These are phyloP conservation scores for Hippasteria phrygiana DNA, from an alignment of 53 echinoderm and acorn worm species.

Conservation along the genomic window DNA sequence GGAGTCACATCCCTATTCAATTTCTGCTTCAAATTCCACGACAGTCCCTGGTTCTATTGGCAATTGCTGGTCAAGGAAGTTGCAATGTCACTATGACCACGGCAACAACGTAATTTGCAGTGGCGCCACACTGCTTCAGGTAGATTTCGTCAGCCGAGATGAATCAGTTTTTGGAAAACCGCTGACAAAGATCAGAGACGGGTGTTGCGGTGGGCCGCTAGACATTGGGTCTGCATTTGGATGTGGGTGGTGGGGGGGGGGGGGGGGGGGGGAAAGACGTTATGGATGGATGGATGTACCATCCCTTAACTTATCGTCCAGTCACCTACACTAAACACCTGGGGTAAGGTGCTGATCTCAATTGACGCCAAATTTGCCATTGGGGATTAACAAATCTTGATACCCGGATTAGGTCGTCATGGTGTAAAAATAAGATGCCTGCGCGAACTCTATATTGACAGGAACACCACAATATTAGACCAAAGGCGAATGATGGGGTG, in stretches of 20 bases:
- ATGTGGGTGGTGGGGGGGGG: not conserved
- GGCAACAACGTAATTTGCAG: not conserved
- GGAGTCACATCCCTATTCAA: no score
- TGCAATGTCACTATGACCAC: not conserved
- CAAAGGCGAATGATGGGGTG: no score
- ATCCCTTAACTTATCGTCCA: not conserved
- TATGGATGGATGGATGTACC: not conserved
- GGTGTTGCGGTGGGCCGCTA: constrained; percentile 3
- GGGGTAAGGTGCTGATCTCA: constrained; percentile 2
- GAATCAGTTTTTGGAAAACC: not conserved
- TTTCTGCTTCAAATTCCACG: no score
- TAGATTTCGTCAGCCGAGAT: not conserved
- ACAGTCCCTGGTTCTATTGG: not conserved
- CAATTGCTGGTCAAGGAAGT: not conserved
- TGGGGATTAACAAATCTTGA: no score
- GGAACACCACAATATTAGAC: no score
- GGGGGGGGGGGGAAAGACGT: not conserved
- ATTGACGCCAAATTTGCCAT: no score
- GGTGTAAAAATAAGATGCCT: no score
- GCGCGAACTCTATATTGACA: no score
- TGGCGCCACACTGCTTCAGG: not conserved
- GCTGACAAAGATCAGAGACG: not conserved
- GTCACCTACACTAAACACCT: constrained; percentile 31
- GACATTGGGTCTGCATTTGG: constrained; percentile 2
- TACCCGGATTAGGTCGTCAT: no score